Percentiles rank a stretch among this genome's conserved stretches.
phyloP scores from a whole-genome alignment of 2,888 invertebrate genomes.

The Limnephilus auricula region DNA sequence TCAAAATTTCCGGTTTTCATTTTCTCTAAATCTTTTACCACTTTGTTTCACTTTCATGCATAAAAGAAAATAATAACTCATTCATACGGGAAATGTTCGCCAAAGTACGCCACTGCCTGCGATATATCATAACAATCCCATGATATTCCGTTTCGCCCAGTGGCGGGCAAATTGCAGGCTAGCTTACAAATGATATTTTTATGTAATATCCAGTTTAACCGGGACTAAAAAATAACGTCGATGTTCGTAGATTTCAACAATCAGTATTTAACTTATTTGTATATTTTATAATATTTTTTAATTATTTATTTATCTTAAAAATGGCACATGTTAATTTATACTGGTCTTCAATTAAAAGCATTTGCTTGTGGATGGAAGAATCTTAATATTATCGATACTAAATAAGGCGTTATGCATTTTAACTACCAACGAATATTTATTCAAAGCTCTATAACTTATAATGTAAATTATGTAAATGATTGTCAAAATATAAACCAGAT shows the following conservation, averaged over 20 bases:
- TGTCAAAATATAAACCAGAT: too few species aligned
- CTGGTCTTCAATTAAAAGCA: too few species aligned
- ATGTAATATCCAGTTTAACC: too few species aligned
- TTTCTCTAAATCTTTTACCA: background rate
- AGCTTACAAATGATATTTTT: background rate
- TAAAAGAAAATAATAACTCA: conserved; percentile 59
- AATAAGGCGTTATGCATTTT: background rate
- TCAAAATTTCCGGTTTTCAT: background rate
- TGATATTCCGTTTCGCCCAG: conserved; percentile 58
- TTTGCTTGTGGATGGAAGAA: too few species aligned
- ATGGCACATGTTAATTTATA: too few species aligned
- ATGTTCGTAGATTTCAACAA: background rate
- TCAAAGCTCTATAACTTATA: too few species aligned
- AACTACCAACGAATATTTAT: too few species aligned
- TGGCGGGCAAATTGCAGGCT: conserved; percentile 61
- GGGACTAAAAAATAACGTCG: background rate
- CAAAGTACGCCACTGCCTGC: conserved; percentile 48
- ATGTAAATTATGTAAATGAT: too few species aligned
- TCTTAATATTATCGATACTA: too few species aligned
- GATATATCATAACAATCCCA: conserved; percentile 55
- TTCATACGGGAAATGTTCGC: conserved; percentile 56
- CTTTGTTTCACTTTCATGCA: conserved; percentile 24
- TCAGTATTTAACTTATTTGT: too few species aligned
- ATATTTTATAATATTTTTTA: too few species aligned
- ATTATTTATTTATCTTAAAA: too few species aligned